Evolutionary conservation across 2,113 vertebrate genomes (phyloP).

Genomic region (Mionectes macconnelli): DNA sequence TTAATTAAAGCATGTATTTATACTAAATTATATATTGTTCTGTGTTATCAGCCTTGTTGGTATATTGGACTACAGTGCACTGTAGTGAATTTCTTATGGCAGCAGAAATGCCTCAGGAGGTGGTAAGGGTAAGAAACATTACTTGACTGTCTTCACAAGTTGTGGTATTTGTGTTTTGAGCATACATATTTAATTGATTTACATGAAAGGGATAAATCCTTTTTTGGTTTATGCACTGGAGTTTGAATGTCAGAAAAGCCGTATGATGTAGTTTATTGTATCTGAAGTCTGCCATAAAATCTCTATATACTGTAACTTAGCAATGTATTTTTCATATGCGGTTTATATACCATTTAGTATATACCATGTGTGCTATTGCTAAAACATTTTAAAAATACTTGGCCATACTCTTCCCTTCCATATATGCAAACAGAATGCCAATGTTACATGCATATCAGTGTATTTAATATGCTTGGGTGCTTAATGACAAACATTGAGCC

Average conservation of each 20-base stretch:
- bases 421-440: not conserved
- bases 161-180: not conserved
- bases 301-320: not conserved
- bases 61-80: not conserved
- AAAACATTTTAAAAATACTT: not conserved
- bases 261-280: not conserved
- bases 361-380: not conserved
- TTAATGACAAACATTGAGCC: not conserved
- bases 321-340: not conserved
- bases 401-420: not conserved
- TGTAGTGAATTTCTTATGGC: not conserved
- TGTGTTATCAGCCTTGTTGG: not conserved
- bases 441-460: not conserved
- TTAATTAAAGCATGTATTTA: not conserved
- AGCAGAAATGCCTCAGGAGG: not conserved
- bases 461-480: not conserved
- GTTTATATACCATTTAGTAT: not conserved
- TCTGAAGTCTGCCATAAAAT: not conserved
- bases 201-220: not conserved
- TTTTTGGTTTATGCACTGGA: not conserved
- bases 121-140: not conserved
- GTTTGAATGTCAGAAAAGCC: not conserved
- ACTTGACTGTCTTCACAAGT: not conserved
- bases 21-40: not conserved
- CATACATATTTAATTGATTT: not conserved